phyloP scores from a whole-genome alignment of 1,140 invertebrate genomes.

The Grapholita molesta region DNA sequence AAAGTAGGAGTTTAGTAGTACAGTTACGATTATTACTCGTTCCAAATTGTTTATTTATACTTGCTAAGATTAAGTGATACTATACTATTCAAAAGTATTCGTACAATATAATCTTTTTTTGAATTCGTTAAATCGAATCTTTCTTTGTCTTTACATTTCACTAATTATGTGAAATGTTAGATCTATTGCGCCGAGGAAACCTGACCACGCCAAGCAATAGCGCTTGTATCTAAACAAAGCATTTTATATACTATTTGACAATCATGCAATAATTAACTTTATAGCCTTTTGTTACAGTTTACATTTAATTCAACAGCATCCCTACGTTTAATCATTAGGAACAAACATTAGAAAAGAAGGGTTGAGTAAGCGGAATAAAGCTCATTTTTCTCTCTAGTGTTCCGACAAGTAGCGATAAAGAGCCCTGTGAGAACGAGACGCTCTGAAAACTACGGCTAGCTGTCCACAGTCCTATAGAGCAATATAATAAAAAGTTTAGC shows the following conservation, averaged over 20 bases:
- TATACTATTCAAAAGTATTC: background rate
- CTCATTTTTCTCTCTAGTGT: background rate
- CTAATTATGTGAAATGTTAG: conserved; percentile 31
- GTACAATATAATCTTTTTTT: background rate
- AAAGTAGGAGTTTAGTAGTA: conserved; percentile 8
- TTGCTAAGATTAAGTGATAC: conserved; percentile 3
- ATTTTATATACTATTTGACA: background rate
- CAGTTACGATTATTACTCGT: conserved; percentile 3
- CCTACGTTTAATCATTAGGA: background rate
- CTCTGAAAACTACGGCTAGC: conserved; percentile 44
- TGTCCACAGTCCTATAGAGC: background rate
- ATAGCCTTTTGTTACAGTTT: background rate
- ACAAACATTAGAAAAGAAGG: background rate
- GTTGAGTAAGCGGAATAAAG: background rate
- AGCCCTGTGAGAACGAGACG: conserved; percentile 51
- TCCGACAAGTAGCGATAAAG: conserved; percentile 4
- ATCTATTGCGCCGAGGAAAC: conserved; percentile 38
- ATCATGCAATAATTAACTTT: conserved; percentile 10
- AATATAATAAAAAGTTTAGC: conserved; percentile 8
- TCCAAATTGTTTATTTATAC: background rate
- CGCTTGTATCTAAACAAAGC: conserved; percentile 21
- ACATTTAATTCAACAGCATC: background rate
- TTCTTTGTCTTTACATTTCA: background rate
- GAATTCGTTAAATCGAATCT: background rate
- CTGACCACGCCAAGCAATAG: conserved; percentile 33